These are phyloP conservation scores for Thaumatotibia leucotreta DNA, from an alignment of 1,140 invertebrate genomes.

Conservation along the genomic window DNA sequence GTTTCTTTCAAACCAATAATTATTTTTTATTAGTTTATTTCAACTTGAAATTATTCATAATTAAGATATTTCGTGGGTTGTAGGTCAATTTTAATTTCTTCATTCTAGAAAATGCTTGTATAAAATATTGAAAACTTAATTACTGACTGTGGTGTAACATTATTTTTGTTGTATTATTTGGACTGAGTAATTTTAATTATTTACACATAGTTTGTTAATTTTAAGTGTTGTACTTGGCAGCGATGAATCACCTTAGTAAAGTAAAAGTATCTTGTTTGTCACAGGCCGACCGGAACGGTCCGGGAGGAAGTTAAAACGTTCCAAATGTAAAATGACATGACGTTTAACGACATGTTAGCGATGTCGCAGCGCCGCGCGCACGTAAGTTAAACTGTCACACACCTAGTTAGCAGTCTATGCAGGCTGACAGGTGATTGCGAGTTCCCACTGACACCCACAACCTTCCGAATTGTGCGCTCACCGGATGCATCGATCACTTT, in stretches of 20 bases:
- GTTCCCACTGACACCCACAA: neutral
- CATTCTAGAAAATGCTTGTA: neutral
- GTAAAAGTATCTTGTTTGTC: neutral
- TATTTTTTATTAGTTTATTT: constrained; percentile 1
- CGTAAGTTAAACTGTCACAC: neutral
- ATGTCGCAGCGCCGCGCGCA: neutral
- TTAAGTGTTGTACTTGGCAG: too few relatives aligned
- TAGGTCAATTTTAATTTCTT: neutral
- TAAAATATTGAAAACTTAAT: neutral
- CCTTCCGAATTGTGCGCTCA: neutral
- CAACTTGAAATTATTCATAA: neutral
- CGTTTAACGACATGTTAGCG: neutral
- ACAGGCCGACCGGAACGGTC: neutral
- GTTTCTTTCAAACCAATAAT: constrained; percentile 2
- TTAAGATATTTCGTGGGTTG: neutral
- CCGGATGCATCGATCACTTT: neutral
- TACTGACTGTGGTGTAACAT: neutral
- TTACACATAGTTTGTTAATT: too few relatives aligned
- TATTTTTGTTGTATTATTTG: neutral
- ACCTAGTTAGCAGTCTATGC: neutral
- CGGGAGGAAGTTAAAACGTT: neutral
- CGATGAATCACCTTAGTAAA: too few relatives aligned
- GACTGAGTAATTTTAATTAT: neutral
- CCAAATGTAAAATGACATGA: neutral
- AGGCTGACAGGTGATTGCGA: neutral